Conservation (phyloP, 2,113 vertebrate species). For the Opisthocomus hoazin region DNA sequence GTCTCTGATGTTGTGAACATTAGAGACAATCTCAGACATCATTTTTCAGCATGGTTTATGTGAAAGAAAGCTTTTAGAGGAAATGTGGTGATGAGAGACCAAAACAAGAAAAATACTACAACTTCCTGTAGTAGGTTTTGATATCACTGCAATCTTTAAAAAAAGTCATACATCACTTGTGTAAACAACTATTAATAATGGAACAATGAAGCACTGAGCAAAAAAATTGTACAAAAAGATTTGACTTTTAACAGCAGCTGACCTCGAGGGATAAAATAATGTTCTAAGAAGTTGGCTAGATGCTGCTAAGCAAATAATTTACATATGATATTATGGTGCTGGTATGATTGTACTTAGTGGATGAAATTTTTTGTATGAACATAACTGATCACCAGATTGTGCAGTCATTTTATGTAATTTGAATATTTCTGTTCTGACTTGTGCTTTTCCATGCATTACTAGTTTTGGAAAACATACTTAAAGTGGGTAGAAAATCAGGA, state of each 20-base stretch:
- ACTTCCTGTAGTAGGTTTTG: not conserved
- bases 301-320: not conserved
- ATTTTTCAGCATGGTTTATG: not conserved
- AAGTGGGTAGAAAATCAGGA: not conserved
- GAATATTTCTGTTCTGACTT: not conserved
- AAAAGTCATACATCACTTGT: not conserved
- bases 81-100: not conserved
- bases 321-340: not conserved
- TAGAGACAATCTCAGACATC: not conserved
- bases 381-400: not conserved
- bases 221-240: not conserved
- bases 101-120: not conserved
- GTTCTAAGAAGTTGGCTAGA: not conserved
- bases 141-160: not conserved
- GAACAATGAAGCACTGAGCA: not conserved
- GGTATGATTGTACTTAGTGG: not conserved
- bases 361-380: not conserved
- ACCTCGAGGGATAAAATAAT: not conserved
- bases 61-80: not conserved
- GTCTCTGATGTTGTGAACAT: not conserved
- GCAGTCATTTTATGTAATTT: fast-evolving
- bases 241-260: not conserved
- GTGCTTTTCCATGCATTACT: not conserved
- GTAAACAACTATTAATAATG: not conserved
- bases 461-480: not conserved